phyloP scores from a whole-genome alignment of 2,113 vertebrate genomes.

The Cyrtonyx montezumae region DNA sequence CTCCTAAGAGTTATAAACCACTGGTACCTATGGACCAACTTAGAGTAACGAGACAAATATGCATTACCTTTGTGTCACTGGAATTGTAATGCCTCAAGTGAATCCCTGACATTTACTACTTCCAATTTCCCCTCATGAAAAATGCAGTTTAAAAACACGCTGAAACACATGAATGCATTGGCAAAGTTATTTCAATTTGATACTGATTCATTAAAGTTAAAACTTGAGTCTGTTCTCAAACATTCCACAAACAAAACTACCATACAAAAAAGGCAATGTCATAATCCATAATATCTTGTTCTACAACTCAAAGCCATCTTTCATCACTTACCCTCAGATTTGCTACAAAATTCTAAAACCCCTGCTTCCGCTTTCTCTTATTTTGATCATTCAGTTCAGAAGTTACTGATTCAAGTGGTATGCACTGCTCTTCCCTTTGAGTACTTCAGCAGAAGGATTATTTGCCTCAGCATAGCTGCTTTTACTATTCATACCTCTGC shows the following conservation, averaged over 20 bases:
- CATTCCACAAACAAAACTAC: conserved; percentile 4
- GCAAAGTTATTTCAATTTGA: conserved; percentile 54
- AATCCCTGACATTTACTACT: conserved; percentile 81
- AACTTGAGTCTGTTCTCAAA: conserved; percentile 27
- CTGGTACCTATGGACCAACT: conserved; percentile 65
- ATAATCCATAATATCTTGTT: not conserved
- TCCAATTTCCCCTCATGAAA: conserved; percentile 74
- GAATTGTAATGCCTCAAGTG: conserved; percentile 75
- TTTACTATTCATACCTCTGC: not conserved
- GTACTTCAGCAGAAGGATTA: not conserved
- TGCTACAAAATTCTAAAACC: not conserved
- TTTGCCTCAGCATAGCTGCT: not conserved
- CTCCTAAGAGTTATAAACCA: conserved; percentile 61
- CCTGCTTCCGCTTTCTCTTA: not conserved
- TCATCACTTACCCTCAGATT: not conserved
- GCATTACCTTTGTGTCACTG: conserved; percentile 80
- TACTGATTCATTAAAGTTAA: conserved; percentile 42
- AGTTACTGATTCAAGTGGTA: not conserved
- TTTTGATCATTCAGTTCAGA: not conserved
- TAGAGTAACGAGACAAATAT: conserved; percentile 81
- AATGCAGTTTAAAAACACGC: conserved; percentile 72
- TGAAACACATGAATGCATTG: conserved; percentile 28
- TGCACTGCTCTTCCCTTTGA: not conserved
- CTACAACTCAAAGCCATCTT: not conserved
- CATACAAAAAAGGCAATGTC: not conserved